Evolutionary conservation across 2,888 invertebrate genomes (phyloP).

Genomic region (Neelides folsomi): DNA sequence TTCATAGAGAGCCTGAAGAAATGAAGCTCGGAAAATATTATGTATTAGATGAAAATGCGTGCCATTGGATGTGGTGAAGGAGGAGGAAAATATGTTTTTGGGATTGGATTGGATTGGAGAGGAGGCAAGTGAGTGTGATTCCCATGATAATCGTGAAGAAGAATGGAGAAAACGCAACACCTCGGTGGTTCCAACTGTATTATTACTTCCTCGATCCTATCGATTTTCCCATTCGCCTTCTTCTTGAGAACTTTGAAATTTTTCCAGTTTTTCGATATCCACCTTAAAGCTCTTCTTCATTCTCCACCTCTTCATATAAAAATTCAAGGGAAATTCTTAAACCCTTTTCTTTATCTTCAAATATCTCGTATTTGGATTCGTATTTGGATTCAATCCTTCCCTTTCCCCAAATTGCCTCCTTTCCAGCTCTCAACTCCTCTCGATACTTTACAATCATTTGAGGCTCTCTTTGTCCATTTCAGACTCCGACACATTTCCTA

Average conservation of each 20-base stretch:
- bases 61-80: background rate
- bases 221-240: conserved; percentile 9
- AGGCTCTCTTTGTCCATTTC: no score
- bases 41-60: no score
- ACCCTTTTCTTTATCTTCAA: conserved; percentile 5
- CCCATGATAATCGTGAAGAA: conserved; percentile 11
- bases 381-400: no score
- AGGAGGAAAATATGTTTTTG: background rate
- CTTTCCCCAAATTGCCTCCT: no score
- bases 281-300: background rate
- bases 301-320: background rate
- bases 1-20: no score
- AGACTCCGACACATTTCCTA: no score
- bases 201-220: conserved; percentile 11
- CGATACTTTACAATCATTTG: no score
- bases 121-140: conserved; percentile 10
- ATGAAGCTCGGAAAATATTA: no score
- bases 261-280: background rate
- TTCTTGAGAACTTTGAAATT: background rate
- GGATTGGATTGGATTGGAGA: conserved; percentile 7
- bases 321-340: conserved; percentile 4
- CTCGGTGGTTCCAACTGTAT: conserved; percentile 11
- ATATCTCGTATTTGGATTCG: no score
- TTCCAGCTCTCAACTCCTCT: no score
- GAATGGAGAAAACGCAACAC: conserved; percentile 10